These are phyloP conservation scores for Drosophila bifasciata DNA, from an alignment of 1,140 invertebrate species.

Conservation along the genomic window DNA sequence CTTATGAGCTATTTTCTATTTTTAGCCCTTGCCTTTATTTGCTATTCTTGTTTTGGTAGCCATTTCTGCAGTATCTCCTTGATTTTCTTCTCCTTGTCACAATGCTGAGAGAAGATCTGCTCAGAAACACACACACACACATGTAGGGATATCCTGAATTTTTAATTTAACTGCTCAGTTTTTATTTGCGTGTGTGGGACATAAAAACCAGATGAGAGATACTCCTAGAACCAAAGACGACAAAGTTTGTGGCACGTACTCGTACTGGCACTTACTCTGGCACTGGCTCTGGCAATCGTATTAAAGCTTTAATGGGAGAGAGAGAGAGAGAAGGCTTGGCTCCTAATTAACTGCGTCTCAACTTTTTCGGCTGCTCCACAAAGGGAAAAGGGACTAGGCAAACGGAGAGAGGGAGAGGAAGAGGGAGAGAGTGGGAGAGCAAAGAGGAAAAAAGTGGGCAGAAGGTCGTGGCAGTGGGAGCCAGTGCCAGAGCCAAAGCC, in stretches of 20 bases:
- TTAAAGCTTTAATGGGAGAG: constrained; percentile 38
- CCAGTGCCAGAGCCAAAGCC: not conserved
- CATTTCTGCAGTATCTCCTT: constrained; percentile 3
- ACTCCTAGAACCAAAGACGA: not conserved
- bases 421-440: not conserved
- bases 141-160: constrained; percentile 43
- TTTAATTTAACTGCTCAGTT: constrained; percentile 69
- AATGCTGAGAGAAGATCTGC: constrained; percentile 17
- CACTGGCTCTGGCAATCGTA: not conserved
- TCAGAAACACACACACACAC: not conserved
- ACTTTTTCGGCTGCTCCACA: constrained; percentile 15
- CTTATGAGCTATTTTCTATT: constrained; percentile 43
- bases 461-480: not conserved
- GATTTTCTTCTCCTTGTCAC: constrained; percentile 3
- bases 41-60: constrained; percentile 29
- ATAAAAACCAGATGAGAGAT: constrained; percentile 26
- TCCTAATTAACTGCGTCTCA: constrained; percentile 54
- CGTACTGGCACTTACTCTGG: not conserved
- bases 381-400: not conserved
- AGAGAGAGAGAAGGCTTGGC: constrained; percentile 1
- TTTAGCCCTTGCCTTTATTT: constrained; percentile 48
- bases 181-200: constrained; percentile 63
- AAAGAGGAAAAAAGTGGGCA: not conserved
- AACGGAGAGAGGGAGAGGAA: not conserved
- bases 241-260: not conserved